phyloP scores from a whole-genome alignment of 2,888 invertebrate genomes.

The Lycaena phlaeas region DNA sequence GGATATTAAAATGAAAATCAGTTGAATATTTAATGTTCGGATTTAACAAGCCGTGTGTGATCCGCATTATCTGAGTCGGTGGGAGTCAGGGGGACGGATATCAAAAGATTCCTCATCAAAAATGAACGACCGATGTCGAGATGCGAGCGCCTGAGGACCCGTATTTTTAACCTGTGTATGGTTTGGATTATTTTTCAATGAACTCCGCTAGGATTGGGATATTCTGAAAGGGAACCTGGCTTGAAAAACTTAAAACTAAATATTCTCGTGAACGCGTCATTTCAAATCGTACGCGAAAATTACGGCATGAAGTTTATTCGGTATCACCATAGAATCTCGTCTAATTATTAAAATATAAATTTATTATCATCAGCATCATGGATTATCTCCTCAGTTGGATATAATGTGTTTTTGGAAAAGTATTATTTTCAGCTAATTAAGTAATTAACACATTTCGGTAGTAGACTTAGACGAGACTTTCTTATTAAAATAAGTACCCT shows the following conservation, averaged over 20 bases:
- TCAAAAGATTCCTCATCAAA: slow-evolving; percentile 69
- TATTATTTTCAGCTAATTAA: too few species aligned
- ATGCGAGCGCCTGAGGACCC: slow-evolving; percentile 37
- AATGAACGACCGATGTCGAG: slow-evolving; percentile 58
- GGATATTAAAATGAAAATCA: too few species aligned
- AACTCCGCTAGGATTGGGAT: slow-evolving; percentile 24
- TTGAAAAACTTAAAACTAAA: slow-evolving; percentile 12
- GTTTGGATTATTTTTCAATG: slow-evolving; percentile 36
- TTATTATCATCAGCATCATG: too few species aligned
- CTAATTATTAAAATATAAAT: too few species aligned
- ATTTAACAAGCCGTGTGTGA: slow-evolving; percentile 27
- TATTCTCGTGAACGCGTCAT: not conserved
- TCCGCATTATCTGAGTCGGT: slow-evolving; percentile 41
- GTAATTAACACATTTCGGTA: too few species aligned
- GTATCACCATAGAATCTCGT: too few species aligned
- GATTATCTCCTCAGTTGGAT: too few species aligned
- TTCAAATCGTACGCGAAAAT: not conserved
- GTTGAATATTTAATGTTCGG: not conserved
- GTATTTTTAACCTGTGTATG: slow-evolving; percentile 30
- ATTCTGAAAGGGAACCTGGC: slow-evolving; percentile 13
- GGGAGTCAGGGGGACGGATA: slow-evolving; percentile 39
- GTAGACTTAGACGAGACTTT: too few species aligned
- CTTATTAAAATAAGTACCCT: too few species aligned
- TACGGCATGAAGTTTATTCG: too few species aligned
- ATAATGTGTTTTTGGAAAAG: too few species aligned